These are phyloP conservation scores for Ectropis grisescens DNA, from an alignment of 1,140 invertebrate genomes.

Conservation along the genomic window DNA sequence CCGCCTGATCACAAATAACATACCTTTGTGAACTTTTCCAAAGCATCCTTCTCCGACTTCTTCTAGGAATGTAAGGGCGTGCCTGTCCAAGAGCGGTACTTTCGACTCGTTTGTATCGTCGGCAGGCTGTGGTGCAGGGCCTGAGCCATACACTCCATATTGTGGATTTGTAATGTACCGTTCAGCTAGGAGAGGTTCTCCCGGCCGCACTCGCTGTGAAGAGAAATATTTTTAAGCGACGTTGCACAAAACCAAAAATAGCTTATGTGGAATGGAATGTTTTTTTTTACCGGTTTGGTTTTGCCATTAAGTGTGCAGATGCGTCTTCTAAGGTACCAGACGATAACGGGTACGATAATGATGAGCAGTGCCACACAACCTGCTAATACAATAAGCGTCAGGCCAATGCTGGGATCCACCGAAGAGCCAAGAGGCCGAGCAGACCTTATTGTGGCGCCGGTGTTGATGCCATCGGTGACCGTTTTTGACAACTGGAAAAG, in stretches of 20 bases:
- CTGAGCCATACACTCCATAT: slow-evolving; percentile 72
- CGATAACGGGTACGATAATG: slow-evolving; percentile 22
- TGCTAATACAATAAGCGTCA: slow-evolving; percentile 24
- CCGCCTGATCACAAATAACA: no score
- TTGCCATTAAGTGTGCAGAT: slow-evolving; percentile 45
- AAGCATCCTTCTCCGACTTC: slow-evolving; percentile 93
- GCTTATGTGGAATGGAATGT: no score
- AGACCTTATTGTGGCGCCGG: no score
- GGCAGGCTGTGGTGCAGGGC: slow-evolving; percentile 22
- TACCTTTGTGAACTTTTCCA: slow-evolving; percentile 92
- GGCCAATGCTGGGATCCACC: slow-evolving; percentile 19
- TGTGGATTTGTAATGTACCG: slow-evolving; percentile 84
- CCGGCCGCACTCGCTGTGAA: slow-evolving; percentile 60
- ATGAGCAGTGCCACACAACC: slow-evolving; percentile 31
- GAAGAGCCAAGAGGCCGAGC: slow-evolving; percentile 18
- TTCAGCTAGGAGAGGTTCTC: slow-evolving; percentile 76
- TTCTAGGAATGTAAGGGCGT: slow-evolving; percentile 77
- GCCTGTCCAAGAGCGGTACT: slow-evolving; percentile 74
- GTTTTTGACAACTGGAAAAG: no score
- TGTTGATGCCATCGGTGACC: no score
- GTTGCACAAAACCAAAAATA: no score
- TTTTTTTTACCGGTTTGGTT: slow-evolving; percentile 51
- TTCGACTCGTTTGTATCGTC: slow-evolving; percentile 52
- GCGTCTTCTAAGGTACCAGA: slow-evolving; percentile 39
- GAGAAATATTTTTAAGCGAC: no score